Evolutionary conservation across 2,888 invertebrate genomes (phyloP), one percentile per base, ranked within the genome.

Genomic region (Chelonus formosanus): DNA sequence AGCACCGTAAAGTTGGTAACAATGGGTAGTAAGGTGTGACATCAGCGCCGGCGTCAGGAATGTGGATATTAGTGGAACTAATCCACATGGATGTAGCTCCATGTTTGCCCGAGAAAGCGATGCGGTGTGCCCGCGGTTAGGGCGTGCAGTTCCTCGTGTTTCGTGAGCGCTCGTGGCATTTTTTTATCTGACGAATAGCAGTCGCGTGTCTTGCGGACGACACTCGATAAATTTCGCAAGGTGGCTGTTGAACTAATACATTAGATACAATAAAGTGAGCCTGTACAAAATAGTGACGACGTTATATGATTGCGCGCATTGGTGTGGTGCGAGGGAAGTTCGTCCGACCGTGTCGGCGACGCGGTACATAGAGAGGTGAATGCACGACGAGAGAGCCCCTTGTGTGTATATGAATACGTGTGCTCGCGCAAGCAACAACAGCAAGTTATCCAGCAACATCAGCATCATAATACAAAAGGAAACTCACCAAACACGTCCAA

Each of bases 101-200:
- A 79, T 80, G 80, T 80, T 80, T 75, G 75, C 76, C 79, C 78
- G 80, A 79, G 80, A 80, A 80, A 80, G 80, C 78, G 80, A 80
- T 81, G 81, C 81, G 81, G 81, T 81, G 77, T 80, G 78, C 75
- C 80, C 81, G 80, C 80, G 80, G 79, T 80, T 81, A 82, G 80
- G 80, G 80, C 80, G 79, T 82, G 78, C 79, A 78, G 77, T 78
- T 77, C 67, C 75, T 80, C 75, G 78, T 78, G 76, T 77, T 71
- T 74, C 74, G 73, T 73, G 69, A 65, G 71, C 70, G 73, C 69
- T 76, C 73, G 75, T 71, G 72, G 70, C 71, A 70, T 73, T 72
- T 70, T 73, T 71, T 68, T 67, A 8, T 48, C 34, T 54, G 57
- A 64, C 62, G 47, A 59, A 10, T 32, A 52, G 54, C 32, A n/a